Evolutionary conservation across 2,888 invertebrate species (phyloP), one percentile per base, ranked within the genome.

Genomic region (Ligdia adustata): DNA sequence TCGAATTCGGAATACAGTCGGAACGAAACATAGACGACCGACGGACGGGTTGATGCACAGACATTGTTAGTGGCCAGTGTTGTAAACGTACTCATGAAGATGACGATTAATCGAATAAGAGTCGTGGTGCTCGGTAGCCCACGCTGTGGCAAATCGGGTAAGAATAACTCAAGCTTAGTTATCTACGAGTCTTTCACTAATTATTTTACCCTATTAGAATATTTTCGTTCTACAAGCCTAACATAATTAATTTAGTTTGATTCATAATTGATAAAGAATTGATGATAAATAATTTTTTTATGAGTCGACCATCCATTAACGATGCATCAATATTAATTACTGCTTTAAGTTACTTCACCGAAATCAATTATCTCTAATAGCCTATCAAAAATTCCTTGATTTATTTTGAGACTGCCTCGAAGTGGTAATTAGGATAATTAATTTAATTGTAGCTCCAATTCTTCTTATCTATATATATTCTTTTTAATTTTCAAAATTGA

Each of bases 111-210:
- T 91, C 92, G 93, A 91, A 94, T 95, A 88, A 92, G 93, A 87
- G 94, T 95, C 70, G 95, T 94, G 82, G 94, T 95, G 78, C 92
- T 95, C 71, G 95, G 95, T 70, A 93, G 93, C 85, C 91, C 94
- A 68, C 91, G 93, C 72, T 94, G 94, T 79, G 95, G 94, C 77
- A 95, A 95, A 90, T 94, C 94, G 69, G 95, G 95, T 95, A 84
- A 92, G 92, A 79, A 64, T 49, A 46, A 42, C 26, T 29, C 3
- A 64, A 54, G 57, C 58, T 58, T 62, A 64, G 62, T 62, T 27
- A 27, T 37, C 20, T 20, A 13, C 2, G 9, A 14, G 28, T 20
- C 28, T 6, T 22, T 6, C 22, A 6, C 22, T 22, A n/a, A n/a
- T n/a, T n/a, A n/a, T n/a, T n/a, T n/a, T n/a, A n/a, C n/a, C n/a